Evolutionary conservation across 2,888 invertebrate species (phyloP), one percentile per base, ranked within the genome.

Genomic region (Agrotis exclamationis): DNA sequence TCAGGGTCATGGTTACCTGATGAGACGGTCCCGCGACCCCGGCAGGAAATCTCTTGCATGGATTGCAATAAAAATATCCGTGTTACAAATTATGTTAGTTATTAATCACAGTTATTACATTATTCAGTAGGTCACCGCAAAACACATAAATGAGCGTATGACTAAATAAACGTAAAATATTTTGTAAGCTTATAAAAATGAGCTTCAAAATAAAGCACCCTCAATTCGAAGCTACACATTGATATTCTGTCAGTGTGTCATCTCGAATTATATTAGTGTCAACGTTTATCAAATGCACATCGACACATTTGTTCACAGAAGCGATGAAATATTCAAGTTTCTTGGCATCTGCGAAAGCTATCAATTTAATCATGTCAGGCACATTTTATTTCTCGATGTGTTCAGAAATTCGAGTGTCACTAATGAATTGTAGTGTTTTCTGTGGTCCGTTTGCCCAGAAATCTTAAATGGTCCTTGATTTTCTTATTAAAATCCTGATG

Each of bases 291-390:
- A 83, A 80, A 69, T 68, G 64, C 64, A 66, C 70, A 79, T 79
- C 69, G 72, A 75, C 70, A 67, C 59, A 69, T 79, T 78, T 60
- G 66, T 84, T 84, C 83, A 73, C 70, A 81, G 85, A 84, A 85
- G 63, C 74, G 74, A 85, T 84, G 77, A 74, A 83, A 83, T 85
- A 84, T 85, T 83, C 64, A 83, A 64, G 75, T 63, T 83, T 79
- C 85, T 81, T 84, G 76, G 76, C 76, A 84, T 58, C 60, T 58
- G 54, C 58, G 58, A 63, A 64, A 68, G 76, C 60, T 62, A 64
- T 64, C 48, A 67, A 70, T 80, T 64, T 63, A 62, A 63, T 28
- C 51, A 45, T 59, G 45, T 66, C 59, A 64, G n/a, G n/a, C 13
- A 33, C 7, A 39, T 76, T 77, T 65, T 45, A 13, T 53, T 72